Conservation (phyloP, 2,113 vertebrate genomes). For the Megaceryle maxima region DNA sequence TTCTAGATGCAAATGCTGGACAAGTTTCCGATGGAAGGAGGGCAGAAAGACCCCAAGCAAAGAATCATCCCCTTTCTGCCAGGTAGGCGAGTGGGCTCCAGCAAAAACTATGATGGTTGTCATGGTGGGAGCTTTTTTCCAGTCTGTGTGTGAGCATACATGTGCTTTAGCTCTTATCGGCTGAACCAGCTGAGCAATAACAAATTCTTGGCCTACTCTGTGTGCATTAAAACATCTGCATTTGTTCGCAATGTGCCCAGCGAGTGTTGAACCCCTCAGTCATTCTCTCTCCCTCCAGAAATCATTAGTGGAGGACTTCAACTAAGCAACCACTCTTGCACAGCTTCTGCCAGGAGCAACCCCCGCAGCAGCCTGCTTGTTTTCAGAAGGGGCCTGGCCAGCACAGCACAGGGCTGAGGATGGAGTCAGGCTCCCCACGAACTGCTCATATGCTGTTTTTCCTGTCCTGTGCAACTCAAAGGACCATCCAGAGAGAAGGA, state of each 20-base stretch:
- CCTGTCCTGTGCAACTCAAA: background rate
- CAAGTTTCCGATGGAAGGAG: conserved; percentile 98
- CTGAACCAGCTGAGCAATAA: background rate
- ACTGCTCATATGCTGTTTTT: background rate
- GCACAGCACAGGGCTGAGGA: background rate
- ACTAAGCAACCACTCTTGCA: background rate
- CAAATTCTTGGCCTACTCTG: background rate
- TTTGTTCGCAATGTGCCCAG: background rate
- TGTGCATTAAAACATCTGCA: background rate
- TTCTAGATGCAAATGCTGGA: conserved; percentile 98
- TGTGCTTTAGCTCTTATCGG: background rate
- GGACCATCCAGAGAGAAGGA: background rate
- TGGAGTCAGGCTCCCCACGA: background rate
- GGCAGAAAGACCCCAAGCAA: conserved; percentile 97
- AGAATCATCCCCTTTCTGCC: conserved; percentile 97
- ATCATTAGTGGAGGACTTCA: background rate
- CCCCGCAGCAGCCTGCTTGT: background rate
- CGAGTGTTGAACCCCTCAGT: background rate
- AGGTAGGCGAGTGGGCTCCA: conserved; percentile 73
- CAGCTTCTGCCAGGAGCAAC: background rate
- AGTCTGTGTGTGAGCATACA: background rate
- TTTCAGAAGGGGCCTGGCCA: background rate
- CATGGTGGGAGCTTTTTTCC: background rate
- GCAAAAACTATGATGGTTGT: background rate
- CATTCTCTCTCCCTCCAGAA: background rate